A percentile compares a stretch with the other conserved stretches of the same genome.
Conservation (phyloP, 2,113 vertebrate genomes). For the Mormyrus iriodes region DNA sequence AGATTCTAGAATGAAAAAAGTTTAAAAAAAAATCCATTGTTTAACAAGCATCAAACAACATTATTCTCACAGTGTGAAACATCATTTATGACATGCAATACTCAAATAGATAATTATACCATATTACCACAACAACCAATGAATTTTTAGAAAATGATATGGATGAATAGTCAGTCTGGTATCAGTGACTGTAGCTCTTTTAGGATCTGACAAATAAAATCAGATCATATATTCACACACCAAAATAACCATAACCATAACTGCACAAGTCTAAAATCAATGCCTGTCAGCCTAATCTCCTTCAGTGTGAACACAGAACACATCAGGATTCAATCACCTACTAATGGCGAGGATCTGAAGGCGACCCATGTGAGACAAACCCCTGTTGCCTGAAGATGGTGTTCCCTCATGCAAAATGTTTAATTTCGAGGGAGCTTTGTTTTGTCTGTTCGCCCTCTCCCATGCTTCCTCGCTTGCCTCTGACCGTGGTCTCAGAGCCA, state of each 20-base stretch:
- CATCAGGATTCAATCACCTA: not conserved
- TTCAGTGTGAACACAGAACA: not conserved
- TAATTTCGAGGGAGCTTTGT: not conserved
- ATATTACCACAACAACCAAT: not conserved
- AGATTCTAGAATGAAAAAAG: slow-evolving; percentile 13
- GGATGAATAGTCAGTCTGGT: not conserved
- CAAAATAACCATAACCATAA: not conserved
- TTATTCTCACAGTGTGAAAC: slow-evolving; percentile 17
- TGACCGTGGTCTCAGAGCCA: not conserved
- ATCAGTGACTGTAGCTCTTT: not conserved
- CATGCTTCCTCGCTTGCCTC: not conserved
- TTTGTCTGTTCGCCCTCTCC: not conserved
- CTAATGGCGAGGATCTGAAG: not conserved
- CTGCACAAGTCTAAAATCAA: not conserved
- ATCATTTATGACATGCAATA: not conserved
- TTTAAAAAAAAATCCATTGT: slow-evolving; percentile 18
- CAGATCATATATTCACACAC: not conserved
- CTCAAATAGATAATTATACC: slow-evolving; percentile 2
- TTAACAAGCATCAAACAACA: not conserved
- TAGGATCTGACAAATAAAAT: not conserved
- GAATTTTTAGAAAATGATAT: not conserved
- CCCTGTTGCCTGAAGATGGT: not conserved
- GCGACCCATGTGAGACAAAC: not conserved
- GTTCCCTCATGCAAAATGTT: not conserved
- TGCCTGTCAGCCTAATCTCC: not conserved